Percentiles rank a stretch among this genome's conserved stretches.
Conservation (phyloP, 2,113 vertebrate genomes). For the mouse (Mus musculus) region DNA sequence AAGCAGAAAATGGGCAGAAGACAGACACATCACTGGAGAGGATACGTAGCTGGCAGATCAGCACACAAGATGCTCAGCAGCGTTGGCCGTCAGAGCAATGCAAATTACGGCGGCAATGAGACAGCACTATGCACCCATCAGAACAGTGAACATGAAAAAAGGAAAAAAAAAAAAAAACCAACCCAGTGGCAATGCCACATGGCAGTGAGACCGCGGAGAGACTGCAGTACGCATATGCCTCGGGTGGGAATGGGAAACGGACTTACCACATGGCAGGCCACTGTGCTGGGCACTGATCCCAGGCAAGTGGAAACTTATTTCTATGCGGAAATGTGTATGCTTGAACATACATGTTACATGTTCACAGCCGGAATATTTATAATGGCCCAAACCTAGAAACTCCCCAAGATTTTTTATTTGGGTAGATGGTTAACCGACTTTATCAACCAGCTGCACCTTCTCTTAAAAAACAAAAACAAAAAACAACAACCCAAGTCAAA, state of each 20-base stretch:
- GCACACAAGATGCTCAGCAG: not conserved
- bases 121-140: not conserved
- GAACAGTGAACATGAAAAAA: not conserved
- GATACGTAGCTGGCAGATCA: not conserved
- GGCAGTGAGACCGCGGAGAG: not conserved
- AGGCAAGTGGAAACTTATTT: conserved; percentile 45
- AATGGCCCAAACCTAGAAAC: not conserved
- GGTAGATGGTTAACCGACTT: not conserved
- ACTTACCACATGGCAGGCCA: conserved; percentile 29
- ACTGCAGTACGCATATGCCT: not conserved
- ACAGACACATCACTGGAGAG: not conserved
- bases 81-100: not conserved
- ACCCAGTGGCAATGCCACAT: not conserved
- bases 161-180: too few relatives aligned
- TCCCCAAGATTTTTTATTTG: not conserved
- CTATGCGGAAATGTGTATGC: not conserved
- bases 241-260: not conserved
- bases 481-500: not conserved
- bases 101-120: conserved; percentile 14
- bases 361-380: not conserved
- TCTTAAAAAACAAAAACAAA: not conserved
- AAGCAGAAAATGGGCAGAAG: conserved; percentile 39
- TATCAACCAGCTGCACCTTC: not conserved
- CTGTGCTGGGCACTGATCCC: conserved; percentile 29
- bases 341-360: conserved; percentile 9